Conservation (phyloP, 1,140 invertebrate species). For the Scylla paramamosain region DNA sequence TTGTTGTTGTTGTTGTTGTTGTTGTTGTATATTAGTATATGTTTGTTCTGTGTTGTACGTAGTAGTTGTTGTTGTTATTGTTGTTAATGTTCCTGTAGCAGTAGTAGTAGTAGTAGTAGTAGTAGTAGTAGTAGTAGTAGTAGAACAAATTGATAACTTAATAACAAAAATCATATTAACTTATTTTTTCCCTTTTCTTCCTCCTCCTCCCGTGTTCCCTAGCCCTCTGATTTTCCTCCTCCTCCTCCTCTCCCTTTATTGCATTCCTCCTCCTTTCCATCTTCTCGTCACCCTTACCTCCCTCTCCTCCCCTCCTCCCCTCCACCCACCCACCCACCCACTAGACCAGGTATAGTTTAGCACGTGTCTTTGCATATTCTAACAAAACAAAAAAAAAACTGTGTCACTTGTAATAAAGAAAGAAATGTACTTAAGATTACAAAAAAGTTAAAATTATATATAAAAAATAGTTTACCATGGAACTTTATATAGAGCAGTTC, state of each 20-base stretch:
- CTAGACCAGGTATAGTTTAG: too few species aligned
- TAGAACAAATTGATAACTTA: too few species aligned
- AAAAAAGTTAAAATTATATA: too few species aligned
- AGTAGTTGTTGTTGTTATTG: background rate
- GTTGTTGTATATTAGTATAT: too few species aligned
- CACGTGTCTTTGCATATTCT: too few species aligned
- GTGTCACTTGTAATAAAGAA: too few species aligned
- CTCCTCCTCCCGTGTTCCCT: background rate
- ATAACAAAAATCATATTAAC: too few species aligned
- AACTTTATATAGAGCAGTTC: too few species aligned
- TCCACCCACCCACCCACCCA: background rate
- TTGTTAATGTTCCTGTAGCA: background rate
- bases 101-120: conserved; percentile 14
- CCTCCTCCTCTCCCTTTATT: background rate
- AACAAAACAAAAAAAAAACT: too few species aligned
- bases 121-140: background rate
- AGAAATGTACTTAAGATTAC: too few species aligned
- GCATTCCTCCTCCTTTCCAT: background rate
- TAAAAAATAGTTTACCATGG: too few species aligned
- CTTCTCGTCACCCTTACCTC: background rate
- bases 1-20: background rate
- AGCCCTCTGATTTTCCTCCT: background rate
- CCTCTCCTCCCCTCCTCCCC: background rate
- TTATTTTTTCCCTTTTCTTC: background rate
- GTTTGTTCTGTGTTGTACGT: too few species aligned